These are phyloP conservation scores for Plectus sambesii DNA, from an alignment of 1,140 invertebrate genomes.

Conservation along the genomic window DNA sequence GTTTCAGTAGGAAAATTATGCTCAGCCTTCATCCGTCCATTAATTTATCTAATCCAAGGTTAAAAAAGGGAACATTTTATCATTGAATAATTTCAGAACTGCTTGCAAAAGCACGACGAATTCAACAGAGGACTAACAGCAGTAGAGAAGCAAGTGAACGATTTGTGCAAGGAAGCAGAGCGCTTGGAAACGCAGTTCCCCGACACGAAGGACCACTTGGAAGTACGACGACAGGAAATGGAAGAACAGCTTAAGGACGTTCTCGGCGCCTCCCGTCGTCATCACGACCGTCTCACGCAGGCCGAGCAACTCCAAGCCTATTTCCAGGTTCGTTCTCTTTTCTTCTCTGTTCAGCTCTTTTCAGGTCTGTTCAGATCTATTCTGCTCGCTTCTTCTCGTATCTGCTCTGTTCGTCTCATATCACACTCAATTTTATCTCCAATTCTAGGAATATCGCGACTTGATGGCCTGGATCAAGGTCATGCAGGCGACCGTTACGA, in stretches of 20 bases:
- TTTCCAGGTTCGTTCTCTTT: constrained; percentile 68
- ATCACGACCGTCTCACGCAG: constrained; percentile 68
- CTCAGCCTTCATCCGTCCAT: no score
- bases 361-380: no score
- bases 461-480: constrained; percentile 76
- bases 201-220: constrained; percentile 82
- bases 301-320: constrained; percentile 70
- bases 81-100: no score
- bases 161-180: constrained; percentile 57
- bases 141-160: constrained; percentile 64
- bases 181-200: constrained; percentile 71
- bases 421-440: no score
- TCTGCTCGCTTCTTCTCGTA: no score
- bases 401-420: no score
- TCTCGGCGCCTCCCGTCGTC: constrained; percentile 59
- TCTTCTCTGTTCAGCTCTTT: no score
- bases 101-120: constrained; percentile 39
- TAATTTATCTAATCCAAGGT: no score
- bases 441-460: constrained; percentile 39
- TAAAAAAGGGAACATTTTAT: no score
- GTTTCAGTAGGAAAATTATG: no score
- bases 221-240: constrained; percentile 75
- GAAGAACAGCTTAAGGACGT: constrained; percentile 67
- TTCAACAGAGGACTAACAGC: constrained; percentile 62
- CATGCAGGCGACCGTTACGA: constrained; percentile 77